These are phyloP conservation scores for Mus musculus DNA, from an alignment of 2,113 vertebrate species.

Conservation along the genomic window GRCm39 chr12:97310501-97311000, in stretches of 20 bases:
- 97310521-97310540: not conserved
- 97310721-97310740: not conserved
- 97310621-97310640: not conserved
- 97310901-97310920: no score
- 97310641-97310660: not conserved
- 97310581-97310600: not conserved
- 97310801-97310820: not conserved
- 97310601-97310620: not conserved
- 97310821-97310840: not conserved
- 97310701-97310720: not conserved
- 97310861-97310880: not conserved
- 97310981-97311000: no score
- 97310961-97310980: no score
- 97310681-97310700: not conserved
- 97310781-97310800: not conserved
- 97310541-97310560: not conserved
- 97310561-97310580: accelerated
- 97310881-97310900: no score
- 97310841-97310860: not conserved
- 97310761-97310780: not conserved
- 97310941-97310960: no score
- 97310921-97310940: no score
- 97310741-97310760: not conserved
- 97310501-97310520: not conserved
- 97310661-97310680: not conserved